Evolutionary conservation across 2,888 invertebrate genomes (phyloP).

Genomic region (Rambutsinella grinnellia): DNA sequence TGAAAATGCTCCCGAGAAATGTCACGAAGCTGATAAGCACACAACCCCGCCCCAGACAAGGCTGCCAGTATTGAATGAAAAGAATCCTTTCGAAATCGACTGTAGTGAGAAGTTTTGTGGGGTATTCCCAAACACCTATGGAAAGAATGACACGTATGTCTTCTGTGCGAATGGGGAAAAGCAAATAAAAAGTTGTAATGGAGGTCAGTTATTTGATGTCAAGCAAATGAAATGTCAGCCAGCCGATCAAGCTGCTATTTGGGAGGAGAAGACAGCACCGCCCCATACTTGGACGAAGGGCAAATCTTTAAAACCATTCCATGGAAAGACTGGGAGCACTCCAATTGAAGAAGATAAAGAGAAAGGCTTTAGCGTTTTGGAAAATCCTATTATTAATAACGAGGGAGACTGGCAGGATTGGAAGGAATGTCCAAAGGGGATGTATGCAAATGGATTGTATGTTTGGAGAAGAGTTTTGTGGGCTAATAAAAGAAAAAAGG

Average conservation of each 20-base stretch:
- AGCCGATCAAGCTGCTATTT: slow-evolving; percentile 36
- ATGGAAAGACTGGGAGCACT: slow-evolving; percentile 13
- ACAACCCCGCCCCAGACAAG: too few relatives aligned
- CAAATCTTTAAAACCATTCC: slow-evolving; percentile 32
- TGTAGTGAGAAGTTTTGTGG: slow-evolving; percentile 47
- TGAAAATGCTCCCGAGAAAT: too few relatives aligned
- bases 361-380: slow-evolving; percentile 13
- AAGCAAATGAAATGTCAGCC: slow-evolving; percentile 46
- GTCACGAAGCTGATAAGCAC: too few relatives aligned
- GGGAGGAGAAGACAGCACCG: slow-evolving; percentile 41
- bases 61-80: slow-evolving; percentile 24
- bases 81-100: slow-evolving; percentile 64
- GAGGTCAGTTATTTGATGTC: slow-evolving; percentile 54
- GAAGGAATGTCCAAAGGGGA: slow-evolving; percentile 39
- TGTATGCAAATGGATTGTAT: slow-evolving; percentile 52
- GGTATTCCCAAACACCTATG: slow-evolving; percentile 54
- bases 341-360: not conserved
- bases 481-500: not conserved
- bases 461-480: slow-evolving; percentile 46
- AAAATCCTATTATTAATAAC: slow-evolving; percentile 44
- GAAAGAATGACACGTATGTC: slow-evolving; percentile 38
- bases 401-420: slow-evolving; percentile 50
- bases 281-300: not conserved
- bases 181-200: slow-evolving; percentile 47
- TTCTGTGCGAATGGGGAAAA: slow-evolving; percentile 36